These are phyloP conservation scores for Phania funesta DNA, from an alignment of 2,888 invertebrate genomes.

Conservation along the genomic window DNA sequence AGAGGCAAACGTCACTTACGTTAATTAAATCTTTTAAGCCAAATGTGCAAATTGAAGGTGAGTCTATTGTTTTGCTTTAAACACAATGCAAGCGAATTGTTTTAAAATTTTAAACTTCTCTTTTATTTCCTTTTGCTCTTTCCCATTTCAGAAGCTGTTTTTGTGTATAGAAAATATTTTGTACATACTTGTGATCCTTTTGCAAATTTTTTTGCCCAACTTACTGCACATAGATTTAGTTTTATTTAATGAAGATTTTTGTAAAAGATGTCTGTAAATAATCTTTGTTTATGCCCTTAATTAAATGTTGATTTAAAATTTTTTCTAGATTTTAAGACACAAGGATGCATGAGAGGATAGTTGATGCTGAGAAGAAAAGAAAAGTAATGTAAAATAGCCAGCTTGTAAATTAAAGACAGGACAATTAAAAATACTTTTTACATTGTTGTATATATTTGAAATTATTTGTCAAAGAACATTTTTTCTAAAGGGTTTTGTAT, in stretches of 20 bases:
- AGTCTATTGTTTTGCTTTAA: constrained; percentile 21
- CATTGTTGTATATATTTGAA: neutral
- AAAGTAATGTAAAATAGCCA: neutral
- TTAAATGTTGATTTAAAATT: constrained; percentile 11
- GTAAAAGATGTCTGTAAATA: constrained; percentile 41
- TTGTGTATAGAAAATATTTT: neutral
- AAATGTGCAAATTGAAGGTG: constrained; percentile 51
- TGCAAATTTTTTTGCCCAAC: neutral
- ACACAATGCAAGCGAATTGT: neutral
- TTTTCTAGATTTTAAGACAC: neutral
- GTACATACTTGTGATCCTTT: neutral
- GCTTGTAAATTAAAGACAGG: constrained; percentile 37
- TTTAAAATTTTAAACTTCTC: neutral
- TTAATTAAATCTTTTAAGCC: constrained; percentile 65
- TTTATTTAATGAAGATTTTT: constrained; percentile 5
- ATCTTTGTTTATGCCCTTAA: neutral
- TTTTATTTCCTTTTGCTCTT: neutral
- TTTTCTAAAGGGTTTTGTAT: neutral
- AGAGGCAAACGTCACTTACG: constrained; percentile 46
- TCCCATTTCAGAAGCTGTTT: constrained; percentile 29
- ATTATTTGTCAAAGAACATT: neutral
- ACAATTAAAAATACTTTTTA: neutral
- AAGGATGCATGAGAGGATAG: neutral
- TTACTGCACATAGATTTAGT: neutral
- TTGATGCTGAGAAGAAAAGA: neutral